Conservation (phyloP, 2,888 invertebrate genomes). For the Andrena trimmerana region DNA sequence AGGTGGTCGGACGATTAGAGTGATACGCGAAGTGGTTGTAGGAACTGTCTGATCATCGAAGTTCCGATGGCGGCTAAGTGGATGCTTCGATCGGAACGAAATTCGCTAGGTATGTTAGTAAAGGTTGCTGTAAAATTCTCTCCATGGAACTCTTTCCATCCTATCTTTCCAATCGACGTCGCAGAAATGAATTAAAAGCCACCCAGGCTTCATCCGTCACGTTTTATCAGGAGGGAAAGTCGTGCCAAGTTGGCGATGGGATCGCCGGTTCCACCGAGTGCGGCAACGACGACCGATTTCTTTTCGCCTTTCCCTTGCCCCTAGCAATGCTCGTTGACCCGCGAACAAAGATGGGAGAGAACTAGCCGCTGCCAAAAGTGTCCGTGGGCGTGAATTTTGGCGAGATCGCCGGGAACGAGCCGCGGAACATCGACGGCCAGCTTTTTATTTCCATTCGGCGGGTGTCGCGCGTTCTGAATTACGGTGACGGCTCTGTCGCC, state of each 20-base stretch:
- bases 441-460: conserved; percentile 31
- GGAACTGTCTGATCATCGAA: not conserved
- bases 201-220: conserved; percentile 1
- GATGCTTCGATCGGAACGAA: not conserved
- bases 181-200: conserved; percentile 30
- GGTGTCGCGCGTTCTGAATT: conserved; percentile 38
- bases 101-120: too few relatives aligned
- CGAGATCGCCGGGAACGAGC: conserved; percentile 3
- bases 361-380: conserved; percentile 33
- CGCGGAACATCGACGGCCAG: not conserved
- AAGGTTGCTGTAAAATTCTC: too few relatives aligned
- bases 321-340: conserved; percentile 44
- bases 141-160: too few relatives aligned
- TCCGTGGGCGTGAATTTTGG: conserved; percentile 35
- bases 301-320: conserved; percentile 1
- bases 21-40: not conserved
- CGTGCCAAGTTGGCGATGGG: conserved; percentile 50
- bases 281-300: conserved; percentile 17
- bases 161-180: too few relatives aligned
- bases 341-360: conserved; percentile 30
- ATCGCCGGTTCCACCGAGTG: conserved; percentile 22
- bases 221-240: conserved; percentile 25
- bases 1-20: not conserved
- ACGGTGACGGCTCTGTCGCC: conserved; percentile 36
- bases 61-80: not conserved